phyloP scores from a whole-genome alignment of 2,888 invertebrate genomes.

The Ischnura elegans region DNA sequence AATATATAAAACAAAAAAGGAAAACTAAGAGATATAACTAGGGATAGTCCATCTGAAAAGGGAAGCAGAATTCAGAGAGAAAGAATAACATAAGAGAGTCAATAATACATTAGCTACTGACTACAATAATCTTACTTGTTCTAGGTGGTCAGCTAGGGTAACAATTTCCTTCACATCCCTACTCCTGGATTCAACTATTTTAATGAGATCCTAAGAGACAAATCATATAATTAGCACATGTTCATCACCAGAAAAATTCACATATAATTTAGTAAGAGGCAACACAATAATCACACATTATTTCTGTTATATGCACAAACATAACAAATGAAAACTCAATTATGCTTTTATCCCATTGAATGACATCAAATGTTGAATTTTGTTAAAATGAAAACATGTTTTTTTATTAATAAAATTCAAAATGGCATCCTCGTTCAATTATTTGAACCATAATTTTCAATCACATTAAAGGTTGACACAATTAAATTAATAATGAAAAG shows the following conservation, averaged over 20 bases:
- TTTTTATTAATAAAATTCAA: neutral
- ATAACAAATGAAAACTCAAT: neutral
- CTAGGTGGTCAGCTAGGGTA: slow-evolving; percentile 88
- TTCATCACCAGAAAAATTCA: slow-evolving; percentile 24
- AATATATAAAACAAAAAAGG: neutral
- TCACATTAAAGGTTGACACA: neutral
- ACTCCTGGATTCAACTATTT: slow-evolving; percentile 85
- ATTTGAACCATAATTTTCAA: neutral
- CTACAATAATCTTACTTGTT: slow-evolving; percentile 86
- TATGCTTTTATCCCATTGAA: neutral
- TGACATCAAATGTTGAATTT: neutral
- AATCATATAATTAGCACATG: slow-evolving; percentile 70
- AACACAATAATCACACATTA: slow-evolving; percentile 15
- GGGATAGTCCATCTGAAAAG: slow-evolving; percentile 68
- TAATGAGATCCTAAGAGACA: slow-evolving; percentile 86
- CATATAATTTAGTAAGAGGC: slow-evolving; percentile 37
- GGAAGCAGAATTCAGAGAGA: slow-evolving; percentile 67
- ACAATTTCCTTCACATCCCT: slow-evolving; percentile 87
- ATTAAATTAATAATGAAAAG: neutral
- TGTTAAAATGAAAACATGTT: neutral
- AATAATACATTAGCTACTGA: slow-evolving; percentile 11
- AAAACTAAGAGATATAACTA: slow-evolving; percentile 68
- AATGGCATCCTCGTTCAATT: neutral
- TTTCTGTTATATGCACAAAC: neutral
- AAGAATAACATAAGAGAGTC: slow-evolving; percentile 63